Evolutionary conservation across 2,113 vertebrate species (phyloP), one percentile per base, ranked within the genome.

Genomic region (Scomber colias): DNA sequence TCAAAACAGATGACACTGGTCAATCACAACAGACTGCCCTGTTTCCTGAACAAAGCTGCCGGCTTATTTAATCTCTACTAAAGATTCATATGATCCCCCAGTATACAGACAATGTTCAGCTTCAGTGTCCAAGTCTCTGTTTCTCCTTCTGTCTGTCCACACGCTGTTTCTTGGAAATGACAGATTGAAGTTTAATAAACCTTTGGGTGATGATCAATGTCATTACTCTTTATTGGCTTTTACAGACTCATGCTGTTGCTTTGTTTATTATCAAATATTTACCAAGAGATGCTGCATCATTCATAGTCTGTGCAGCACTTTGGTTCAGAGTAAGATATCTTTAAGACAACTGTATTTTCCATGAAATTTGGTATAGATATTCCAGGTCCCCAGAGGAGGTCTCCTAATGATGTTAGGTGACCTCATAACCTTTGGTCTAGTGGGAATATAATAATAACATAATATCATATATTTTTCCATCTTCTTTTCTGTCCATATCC

Each of bases 1-100:
- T 69, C 44, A 61, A 50, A 80, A 74, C 71, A 24, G 16, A 66
- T 11, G 49, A 61, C 60, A 65, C 59, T 63, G 72, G 70, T 54
- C 49, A 49, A 50, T 62, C 55, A 68, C 65, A 51, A 44, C 27
- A 65, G 14, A 50, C 57, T 17, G 56, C 46, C 61, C 30, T 12
- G 21, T 30, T 61, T 73, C 63, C 14, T n/a, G 16, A 54, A 54
- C 15, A 54, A 19, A 40, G 35, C 35, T 40, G 35, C 35, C 2
- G 35, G 8, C 7, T 40, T 40, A 8, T 40, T 40, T 40, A 9
- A 40, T 40, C 35, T 40, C 35, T 40, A 40, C 35, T 40, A 9
- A 40, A 9, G 35, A 40, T 40, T 40, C 35, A 1, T 40, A 8
- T 40, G 35, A 40, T 40, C 7, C 35, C 8, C 9, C 6, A 40